These are phyloP conservation scores for Zoanthus solanderi DNA, from an alignment of 92 coral and sea anemone genomes.

Conservation along the genomic window DNA sequence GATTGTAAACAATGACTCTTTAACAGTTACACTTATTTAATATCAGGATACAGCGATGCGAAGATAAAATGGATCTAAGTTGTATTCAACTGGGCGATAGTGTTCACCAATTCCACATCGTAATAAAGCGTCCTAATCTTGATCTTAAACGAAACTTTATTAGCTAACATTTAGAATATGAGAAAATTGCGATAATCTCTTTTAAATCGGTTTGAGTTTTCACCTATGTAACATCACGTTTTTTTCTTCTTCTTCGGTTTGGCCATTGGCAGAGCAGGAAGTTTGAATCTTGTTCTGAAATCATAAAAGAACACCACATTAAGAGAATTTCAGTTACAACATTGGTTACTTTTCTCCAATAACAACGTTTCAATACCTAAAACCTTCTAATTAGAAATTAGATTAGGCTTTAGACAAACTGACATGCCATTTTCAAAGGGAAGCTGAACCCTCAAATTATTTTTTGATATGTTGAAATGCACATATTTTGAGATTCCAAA, in stretches of 20 bases:
- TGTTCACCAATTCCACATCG: too few species aligned
- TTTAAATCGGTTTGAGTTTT: neutral
- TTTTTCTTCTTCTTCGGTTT: constrained; percentile 93
- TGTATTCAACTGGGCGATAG: too few species aligned
- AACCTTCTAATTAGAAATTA: neutral
- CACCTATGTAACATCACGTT: neutral
- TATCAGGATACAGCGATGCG: too few species aligned
- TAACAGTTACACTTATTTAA: too few species aligned
- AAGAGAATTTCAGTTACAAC: neutral
- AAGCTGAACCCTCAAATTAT: neutral
- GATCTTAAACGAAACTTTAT: neutral
- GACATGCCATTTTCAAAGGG: neutral
- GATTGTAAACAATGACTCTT: too few species aligned
- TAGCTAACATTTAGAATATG: neutral
- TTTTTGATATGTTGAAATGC: neutral
- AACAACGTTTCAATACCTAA: neutral
- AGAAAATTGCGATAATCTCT: neutral
- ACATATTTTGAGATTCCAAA: neutral
- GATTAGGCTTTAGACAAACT: neutral
- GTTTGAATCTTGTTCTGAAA: constrained; percentile 94
- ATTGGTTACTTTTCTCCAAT: neutral
- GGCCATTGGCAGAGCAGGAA: constrained; percentile 86
- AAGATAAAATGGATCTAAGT: too few species aligned
- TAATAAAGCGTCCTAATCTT: too few species aligned
- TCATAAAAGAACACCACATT: neutral